A percentile compares a stretch with the other conserved stretches of the same genome.
Conservation (phyloP, 2,888 invertebrate genomes). For the Brachypterus glaber region DNA sequence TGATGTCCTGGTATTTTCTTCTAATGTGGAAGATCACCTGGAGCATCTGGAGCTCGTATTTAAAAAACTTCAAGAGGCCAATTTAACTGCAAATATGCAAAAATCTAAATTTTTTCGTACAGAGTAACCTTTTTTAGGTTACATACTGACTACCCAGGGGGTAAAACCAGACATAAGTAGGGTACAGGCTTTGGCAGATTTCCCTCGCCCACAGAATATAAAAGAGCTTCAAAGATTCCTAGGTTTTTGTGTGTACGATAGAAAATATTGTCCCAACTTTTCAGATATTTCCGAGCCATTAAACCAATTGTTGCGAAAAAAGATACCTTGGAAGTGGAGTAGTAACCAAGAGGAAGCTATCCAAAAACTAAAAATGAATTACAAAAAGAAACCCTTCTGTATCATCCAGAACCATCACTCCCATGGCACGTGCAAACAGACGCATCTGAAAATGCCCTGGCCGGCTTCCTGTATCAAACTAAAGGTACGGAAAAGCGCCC, state of each 20-base stretch:
- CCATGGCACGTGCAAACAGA: constrained; percentile 10
- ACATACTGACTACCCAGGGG: no score
- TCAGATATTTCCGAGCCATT: constrained; percentile 1
- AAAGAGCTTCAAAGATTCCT: constrained; percentile 14
- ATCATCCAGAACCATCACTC: constrained; percentile 7
- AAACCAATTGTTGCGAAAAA: constrained; percentile 4
- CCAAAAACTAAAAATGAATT: no score
- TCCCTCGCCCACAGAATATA: constrained; percentile 11
- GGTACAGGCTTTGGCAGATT: no score
- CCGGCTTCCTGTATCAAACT: constrained; percentile 1
- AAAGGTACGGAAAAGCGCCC: not conserved
- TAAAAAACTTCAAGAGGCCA: no score
- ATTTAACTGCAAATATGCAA: no score
- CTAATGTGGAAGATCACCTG: not conserved
- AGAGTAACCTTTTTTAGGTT: no score
- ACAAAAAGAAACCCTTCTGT: no score
- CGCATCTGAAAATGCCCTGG: constrained; percentile 8
- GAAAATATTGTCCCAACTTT: constrained; percentile 7
- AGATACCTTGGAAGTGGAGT: constrained; percentile 3
- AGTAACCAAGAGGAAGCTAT: constrained; percentile 3
- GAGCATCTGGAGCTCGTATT: not conserved
- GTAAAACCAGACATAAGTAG: no score
- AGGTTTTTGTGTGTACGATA: constrained; percentile 13
- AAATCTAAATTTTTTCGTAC: no score
- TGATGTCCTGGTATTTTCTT: not conserved